A percentile compares a stretch with the other conserved stretches of the same genome.
Evolutionary conservation across 2,888 invertebrate species (phyloP).

Genomic region (Congeria kusceri): DNA sequence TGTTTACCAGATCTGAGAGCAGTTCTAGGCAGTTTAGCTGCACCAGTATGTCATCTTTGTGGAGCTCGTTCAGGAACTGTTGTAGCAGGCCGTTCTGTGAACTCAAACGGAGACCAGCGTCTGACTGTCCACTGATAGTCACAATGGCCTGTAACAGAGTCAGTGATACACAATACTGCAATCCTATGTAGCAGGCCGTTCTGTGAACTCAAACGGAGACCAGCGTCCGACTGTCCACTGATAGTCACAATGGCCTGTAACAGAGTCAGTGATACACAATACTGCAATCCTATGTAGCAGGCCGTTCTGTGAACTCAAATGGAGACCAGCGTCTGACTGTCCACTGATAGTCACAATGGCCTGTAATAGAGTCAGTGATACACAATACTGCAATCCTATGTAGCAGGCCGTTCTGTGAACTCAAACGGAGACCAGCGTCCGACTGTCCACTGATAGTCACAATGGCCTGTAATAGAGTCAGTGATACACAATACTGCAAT

Average conservation of each 20-base stretch:
- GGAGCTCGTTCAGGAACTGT: constrained; percentile 89
- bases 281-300: no score
- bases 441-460: constrained; percentile 85
- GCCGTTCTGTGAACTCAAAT: constrained; percentile 88
- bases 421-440: constrained; percentile 87
- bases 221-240: constrained; percentile 86
- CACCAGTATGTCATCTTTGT: constrained; percentile 91
- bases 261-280: no score
- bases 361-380: constrained; percentile 54
- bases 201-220: constrained; percentile 88
- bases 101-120: constrained; percentile 88
- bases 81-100: constrained; percentile 89
- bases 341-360: constrained; percentile 77
- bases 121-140: constrained; percentile 85
- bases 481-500: no score
- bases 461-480: constrained; percentile 53
- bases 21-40: constrained; percentile 93
- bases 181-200: constrained; percentile 90
- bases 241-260: constrained; percentile 77
- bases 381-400: no score
- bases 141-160: constrained; percentile 57
- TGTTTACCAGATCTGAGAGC: constrained; percentile 88
- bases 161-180: no score
- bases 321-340: constrained; percentile 88
- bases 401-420: constrained; percentile 89